Evolutionary conservation across 2,113 vertebrate species (phyloP), one percentile per base, ranked within the genome.

Genomic region (Meriones unguiculatus): DNA sequence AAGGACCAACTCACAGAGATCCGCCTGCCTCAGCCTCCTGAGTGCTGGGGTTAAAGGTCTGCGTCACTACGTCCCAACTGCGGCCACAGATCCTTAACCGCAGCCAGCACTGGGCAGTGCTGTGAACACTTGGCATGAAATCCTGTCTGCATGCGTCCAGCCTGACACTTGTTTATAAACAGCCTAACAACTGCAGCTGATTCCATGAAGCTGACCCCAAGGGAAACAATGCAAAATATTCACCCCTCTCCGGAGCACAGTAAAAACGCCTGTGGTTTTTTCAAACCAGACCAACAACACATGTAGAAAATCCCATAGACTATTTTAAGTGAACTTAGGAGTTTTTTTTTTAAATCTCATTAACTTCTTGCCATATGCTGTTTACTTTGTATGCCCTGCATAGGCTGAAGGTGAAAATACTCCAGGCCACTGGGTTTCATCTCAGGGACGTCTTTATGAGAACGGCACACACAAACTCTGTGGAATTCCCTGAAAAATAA

Each of bases 291-390:
- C 94, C 91, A 95, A 95, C 59, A 93, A 87, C 78, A 91, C 87
- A 92, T 91, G 91, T 95, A 96, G 94, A 97, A 98, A 97, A 97
- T 76, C 95, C 95, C 65, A 2, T 85, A 95, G 96, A 96, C 97
- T 98, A 97, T 98, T 98, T 97, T 94, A 96, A 97, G 90, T 94
- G 96, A 98, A 97, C 86, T 97, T 93, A 67, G 95, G 92, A 72
- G 95, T 93, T 35, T 35, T 97, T 35, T 97, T 69, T 97, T 94
- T 65, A 10, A 89, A 95, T 97, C 96, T 97, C 97, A 95, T 97
- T 97, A 97, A 96, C 95, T 97, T 97, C 95, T 95, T 93, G 91
- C 98, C 96, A 97, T 97, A 95, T 98, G 97, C 90, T 97, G 92
- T 96, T 98, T 97, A 95, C 95, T 97, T 95, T 96, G 93, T 94